Conservation (phyloP, 2,113 vertebrate genomes). For the Carollia perspicillata region DNA sequence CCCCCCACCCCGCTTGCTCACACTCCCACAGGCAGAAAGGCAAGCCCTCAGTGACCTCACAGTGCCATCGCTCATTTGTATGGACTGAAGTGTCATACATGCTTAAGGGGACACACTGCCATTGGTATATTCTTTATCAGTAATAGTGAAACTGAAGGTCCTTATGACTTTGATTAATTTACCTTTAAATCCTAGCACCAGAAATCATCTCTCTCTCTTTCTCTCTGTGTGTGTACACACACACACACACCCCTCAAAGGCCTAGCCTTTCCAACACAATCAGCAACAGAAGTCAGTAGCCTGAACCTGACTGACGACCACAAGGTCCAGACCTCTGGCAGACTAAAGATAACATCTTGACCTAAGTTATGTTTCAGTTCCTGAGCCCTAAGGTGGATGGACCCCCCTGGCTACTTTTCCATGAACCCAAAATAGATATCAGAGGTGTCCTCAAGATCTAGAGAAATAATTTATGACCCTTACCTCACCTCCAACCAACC, state of each 20-base stretch:
- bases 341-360: neutral
- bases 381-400: neutral
- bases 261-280: neutral
- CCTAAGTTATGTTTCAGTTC: neutral
- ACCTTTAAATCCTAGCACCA: neutral
- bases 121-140: neutral
- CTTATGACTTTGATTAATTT: neutral
- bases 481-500: neutral
- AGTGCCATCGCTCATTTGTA: neutral
- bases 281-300: neutral
- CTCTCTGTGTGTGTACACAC: accelerated
- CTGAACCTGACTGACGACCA: neutral
- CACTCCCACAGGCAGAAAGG: neutral
- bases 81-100: accelerated
- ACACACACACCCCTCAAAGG: neutral
- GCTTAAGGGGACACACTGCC: neutral
- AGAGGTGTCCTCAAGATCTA: neutral
- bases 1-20: no score
- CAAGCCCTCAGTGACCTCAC: neutral
- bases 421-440: neutral
- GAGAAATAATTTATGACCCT: neutral
- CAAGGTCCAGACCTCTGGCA: neutral
- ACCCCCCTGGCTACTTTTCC: neutral
- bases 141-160: neutral
- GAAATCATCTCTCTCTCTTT: neutral